Evolutionary conservation across 92 coral and sea anemone species (phyloP), one percentile per base, ranked within the genome.

Genomic region (Porites cylindrica): DNA sequence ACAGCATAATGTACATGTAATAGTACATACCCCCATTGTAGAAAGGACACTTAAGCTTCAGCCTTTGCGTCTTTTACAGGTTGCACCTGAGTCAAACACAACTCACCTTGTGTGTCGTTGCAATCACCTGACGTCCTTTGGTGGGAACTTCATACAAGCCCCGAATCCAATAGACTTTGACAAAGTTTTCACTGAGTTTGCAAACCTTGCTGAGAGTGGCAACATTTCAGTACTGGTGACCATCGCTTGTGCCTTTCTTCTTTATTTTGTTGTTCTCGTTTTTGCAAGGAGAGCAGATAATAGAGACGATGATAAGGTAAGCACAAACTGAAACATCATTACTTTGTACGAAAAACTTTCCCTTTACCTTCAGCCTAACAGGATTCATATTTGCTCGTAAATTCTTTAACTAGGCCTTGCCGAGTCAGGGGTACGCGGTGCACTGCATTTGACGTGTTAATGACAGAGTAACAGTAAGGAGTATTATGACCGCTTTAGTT

Each of bases 111-210:
- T 51, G 10, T 82, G 82, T 43, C 82, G 61, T 10, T 85, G 89
- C 74, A 78, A 85, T n/a, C 89, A 85, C 65, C 60, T 85, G 76
- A 76, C 89, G 19, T 77, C 66, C 14, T 86, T 86, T 60, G 89
- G 89, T 9, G 89, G 89, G 58, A 86, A 60, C 58, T 51, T 86
- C 51, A 51, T 86, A 32, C 82, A 75, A 19, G 77, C 85, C 9
- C 89, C 89, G 13, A 86, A 78, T 78, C 85, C 89, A 0, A 86
- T 86, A 8, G 89, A 86, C 70, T 86, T 86, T 17, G 89, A 86
- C 85, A 78, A 43, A 81, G 82, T 87, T 53, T 23, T 87, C 51
- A 14, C 76, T 4, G 90, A 80, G 65, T 21, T 87, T 74, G 66
- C 80, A 1, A 58, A 63, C 62, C 76, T 87, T 32, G 75, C 56